These are phyloP conservation scores for Philopotamus ludificatus DNA, from an alignment of 1,140 invertebrate species.

Conservation along the genomic window DNA sequence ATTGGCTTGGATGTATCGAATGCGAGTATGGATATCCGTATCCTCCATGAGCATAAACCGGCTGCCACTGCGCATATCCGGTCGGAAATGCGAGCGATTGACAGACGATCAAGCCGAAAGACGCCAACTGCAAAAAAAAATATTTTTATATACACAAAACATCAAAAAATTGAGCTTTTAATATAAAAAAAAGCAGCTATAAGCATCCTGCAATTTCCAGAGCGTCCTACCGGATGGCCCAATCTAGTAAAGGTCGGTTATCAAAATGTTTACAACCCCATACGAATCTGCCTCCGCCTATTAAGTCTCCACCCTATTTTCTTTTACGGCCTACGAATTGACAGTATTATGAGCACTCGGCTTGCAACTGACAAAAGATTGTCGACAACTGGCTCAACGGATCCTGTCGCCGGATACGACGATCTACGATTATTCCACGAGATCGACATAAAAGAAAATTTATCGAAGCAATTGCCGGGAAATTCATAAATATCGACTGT, in stretches of 20 bases:
- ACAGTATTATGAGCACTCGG: slow-evolving; percentile 1
- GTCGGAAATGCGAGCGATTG: slow-evolving; percentile 20
- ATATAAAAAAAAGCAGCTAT: no score
- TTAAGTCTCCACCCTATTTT: background rate
- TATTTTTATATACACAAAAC: no score
- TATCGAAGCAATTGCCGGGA: no score
- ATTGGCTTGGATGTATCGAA: background rate
- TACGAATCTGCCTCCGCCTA: background rate
- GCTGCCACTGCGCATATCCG: background rate
- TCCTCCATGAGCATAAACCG: background rate
- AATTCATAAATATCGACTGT: no score
- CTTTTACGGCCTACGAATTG: background rate
- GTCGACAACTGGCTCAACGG: background rate
- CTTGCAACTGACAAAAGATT: slow-evolving; percentile 1
- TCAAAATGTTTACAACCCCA: background rate
- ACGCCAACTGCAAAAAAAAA: slow-evolving; percentile 17
- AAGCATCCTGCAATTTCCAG: no score
- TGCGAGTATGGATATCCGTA: background rate
- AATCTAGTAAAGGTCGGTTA: background rate
- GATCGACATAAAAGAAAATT: no score
- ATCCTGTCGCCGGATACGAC: background rate
- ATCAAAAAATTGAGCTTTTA: no score
- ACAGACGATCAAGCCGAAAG: background rate
- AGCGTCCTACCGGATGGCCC: no score
- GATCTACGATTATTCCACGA: background rate